Percentiles rank a stretch among this genome's conserved stretches.
Conservation (phyloP, 2,797 vertebrate genomes). For the Spondyliosoma cantharus region DNA sequence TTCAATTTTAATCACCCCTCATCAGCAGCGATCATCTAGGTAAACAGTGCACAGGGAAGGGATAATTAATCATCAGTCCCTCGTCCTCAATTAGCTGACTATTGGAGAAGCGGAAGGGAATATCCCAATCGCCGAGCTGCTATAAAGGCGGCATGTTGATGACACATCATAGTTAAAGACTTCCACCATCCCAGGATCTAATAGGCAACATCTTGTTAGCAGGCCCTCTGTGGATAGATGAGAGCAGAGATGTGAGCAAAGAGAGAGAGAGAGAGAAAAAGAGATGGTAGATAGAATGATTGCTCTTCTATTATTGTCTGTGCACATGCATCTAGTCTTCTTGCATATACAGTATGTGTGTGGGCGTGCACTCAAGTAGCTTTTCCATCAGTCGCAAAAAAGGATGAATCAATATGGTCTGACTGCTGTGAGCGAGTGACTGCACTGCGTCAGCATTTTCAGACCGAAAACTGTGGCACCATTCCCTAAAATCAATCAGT, state of each 20-base stretch:
- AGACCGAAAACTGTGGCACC: conserved; percentile 36
- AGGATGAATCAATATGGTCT: conserved; percentile 49
- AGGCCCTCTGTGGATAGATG: conserved; percentile 52
- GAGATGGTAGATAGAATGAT: conserved; percentile 12
- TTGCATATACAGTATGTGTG: conserved; percentile 1
- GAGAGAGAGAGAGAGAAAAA: neutral
- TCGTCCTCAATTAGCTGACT: conserved; percentile 70
- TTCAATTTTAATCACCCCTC: conserved; percentile 74
- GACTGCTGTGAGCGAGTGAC: conserved; percentile 30
- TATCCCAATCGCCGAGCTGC: conserved; percentile 60
- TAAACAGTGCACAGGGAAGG: conserved; percentile 68
- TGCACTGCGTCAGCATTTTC: conserved; percentile 62
- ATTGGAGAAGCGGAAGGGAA: conserved; percentile 64
- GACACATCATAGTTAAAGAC: conserved; percentile 73
- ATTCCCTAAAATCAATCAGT: conserved; percentile 59
- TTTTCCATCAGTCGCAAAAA: conserved; percentile 51
- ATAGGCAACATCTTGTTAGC: conserved; percentile 72
- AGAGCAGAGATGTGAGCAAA: conserved; percentile 26
- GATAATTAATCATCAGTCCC: conserved; percentile 75
- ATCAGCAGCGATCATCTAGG: conserved; percentile 68
- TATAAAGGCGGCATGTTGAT: conserved; percentile 64
- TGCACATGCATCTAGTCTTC: neutral
- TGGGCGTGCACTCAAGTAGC: conserved; percentile 21
- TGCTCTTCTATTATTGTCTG: conserved; percentile 35
- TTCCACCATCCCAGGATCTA: conserved; percentile 62